Base-by-base conservation (phyloP, 2,888 invertebrate genomes). In the Acleris cristana region DNA sequence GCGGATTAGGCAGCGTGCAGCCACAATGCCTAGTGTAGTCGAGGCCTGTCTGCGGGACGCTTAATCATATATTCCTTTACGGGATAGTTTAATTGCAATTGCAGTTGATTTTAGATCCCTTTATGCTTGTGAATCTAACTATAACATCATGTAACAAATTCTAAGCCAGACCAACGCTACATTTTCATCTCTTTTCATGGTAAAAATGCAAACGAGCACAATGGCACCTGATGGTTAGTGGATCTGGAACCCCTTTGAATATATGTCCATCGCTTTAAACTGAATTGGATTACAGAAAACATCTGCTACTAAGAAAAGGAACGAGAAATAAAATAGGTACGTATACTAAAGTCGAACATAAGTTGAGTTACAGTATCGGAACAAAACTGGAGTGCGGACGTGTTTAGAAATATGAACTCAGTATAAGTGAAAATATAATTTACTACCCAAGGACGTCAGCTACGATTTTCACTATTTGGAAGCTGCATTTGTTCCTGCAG, bases 291-390 rank as follows among this genome's bases (percentile, higher is more conserved):
- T 48, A 45, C 26, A n/a, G 57, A 21, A 44, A 23, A 45, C 57
- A 57, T 48, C 30, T 75, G 74, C 63, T 51, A 40, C 62, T 10
- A 12, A 23, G 6, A 23, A 18, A 16, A n/a, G 3, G 44, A 21
- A n/a, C 26, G 57, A n/a, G 23, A 57, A 57, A 57, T 57, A 48
- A 57, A 57, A 45, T 48, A 26, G 45, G 45, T n/a, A 48, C 45
- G 48, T 48, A 23, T 18, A n/a, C 45, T 57, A 44, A 54, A 54
- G 16, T n/a, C 21, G 45, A 57, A 45, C 44, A 57, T n/a, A 45
- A n/a, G 21, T 44, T 44, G 57, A 57, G 10, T 57, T 40, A 45
- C 54, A n/a, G 16, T 44, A 45, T 44, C 40, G 45, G 45, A 14
- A 57, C 44, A 34, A 57, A 57, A 48, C n/a, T 48, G 18, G 48